Evolutionary conservation across 2,113 vertebrate species (phyloP), one percentile per base, ranked within the genome.

Genomic region (Ptilonorhynchus violaceus): DNA sequence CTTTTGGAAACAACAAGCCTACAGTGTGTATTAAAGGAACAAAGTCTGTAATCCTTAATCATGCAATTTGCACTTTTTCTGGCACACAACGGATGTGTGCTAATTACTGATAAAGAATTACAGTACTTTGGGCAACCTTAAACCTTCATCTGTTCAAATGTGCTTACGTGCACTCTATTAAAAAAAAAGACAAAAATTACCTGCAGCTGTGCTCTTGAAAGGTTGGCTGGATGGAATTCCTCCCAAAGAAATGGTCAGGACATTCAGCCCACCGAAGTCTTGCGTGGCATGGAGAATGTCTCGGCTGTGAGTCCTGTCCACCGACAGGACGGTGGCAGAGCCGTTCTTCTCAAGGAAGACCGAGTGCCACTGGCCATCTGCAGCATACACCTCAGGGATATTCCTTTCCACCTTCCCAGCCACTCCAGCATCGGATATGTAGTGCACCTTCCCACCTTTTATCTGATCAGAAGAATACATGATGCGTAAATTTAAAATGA

Each of bases 321-420:
- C 93, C 0, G 97, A 98, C 62, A 99, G 63, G 20, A 98, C 7
- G 0, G 99, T 99, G 88, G 96, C 92, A 2, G 99, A 99, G 30
- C 97, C 96, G 4, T 99, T 99, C 96, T 98, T 99, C 80, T 98
- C 95, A 31, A 99, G 96, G 17, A 97, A 95, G 1, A 99, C 96
- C 0, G 98, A 99, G 91, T 99, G 99, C 99, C 99, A 99, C 78
- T 98, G 99, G 14, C 99, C 99, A 39, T 99, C 99, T 0, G 99
- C 98, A 39, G 99, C 52, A 12, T 98, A 98, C 3, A 97, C 94
- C 12, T 99, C 99, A 1, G 98, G 98, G 64, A 99, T 97, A 10
- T 97, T 98, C 56, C 99, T 98, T 83, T 99, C 99, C 97, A 99
- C 99, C 62, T 99, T 99, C 27, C 99, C 99, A 11, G 98, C 98